Conservation (phyloP, 2,888 invertebrate species). For the Lymantria dispar region DNA sequence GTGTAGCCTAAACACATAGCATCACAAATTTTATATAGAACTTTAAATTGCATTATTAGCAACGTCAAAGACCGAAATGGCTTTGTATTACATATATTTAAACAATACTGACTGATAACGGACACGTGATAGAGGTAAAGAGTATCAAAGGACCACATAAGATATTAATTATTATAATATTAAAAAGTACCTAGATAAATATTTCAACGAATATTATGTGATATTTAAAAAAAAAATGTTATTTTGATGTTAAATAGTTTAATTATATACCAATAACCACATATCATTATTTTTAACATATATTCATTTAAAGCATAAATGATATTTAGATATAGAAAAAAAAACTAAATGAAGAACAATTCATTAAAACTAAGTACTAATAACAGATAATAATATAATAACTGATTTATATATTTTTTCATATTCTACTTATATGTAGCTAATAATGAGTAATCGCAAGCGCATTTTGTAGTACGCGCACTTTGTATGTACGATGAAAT, state of each 20-base stretch:
- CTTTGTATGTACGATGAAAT: slow-evolving; percentile 23
- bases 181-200: slow-evolving; percentile 54
- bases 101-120: slow-evolving; percentile 5
- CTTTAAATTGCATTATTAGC: background rate
- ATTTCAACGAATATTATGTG: slow-evolving; percentile 78
- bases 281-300: slow-evolving; percentile 77
- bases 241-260: slow-evolving; percentile 70
- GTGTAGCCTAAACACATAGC: slow-evolving; percentile 15
- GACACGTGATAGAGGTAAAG: slow-evolving; percentile 60
- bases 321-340: slow-evolving; percentile 34
- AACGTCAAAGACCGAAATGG: background rate
- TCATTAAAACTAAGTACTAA: slow-evolving; percentile 24
- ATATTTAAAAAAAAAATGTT: slow-evolving; percentile 74
- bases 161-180: slow-evolving; percentile 58
- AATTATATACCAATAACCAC: slow-evolving; percentile 70
- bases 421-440: slow-evolving; percentile 1
- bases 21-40: slow-evolving; percentile 14
- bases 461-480: slow-evolving; percentile 25
- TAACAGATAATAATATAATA: slow-evolving; percentile 10
- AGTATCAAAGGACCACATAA: slow-evolving; percentile 55
- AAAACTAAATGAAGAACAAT: slow-evolving; percentile 15
- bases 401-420: background rate
- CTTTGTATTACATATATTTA: background rate
- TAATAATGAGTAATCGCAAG: slow-evolving; percentile 15
- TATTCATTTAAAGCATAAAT: slow-evolving; percentile 41